Base-by-base conservation (phyloP, 2,113 vertebrate species). In the Lepidothrix coronata region DNA sequence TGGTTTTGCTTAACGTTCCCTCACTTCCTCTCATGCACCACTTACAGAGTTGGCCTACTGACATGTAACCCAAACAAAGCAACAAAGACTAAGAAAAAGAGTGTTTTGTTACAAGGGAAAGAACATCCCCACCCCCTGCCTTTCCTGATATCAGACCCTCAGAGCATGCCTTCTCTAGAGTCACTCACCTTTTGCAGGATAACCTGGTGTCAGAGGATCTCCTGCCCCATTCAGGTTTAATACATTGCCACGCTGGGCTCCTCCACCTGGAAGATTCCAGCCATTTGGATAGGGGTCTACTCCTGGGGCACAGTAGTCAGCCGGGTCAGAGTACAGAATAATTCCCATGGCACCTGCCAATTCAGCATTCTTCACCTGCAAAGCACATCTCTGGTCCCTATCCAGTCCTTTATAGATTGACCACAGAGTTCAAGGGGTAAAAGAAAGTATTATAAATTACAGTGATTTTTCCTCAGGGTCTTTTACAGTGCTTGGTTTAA, bases 201-300 rank as follows among this genome's bases (percentile, higher is more conserved):
- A 99, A 12, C 99, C 99, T 21, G 99, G 99, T 17, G 99, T 99
- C 51, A 99, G 98, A 20, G 99, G 99, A 89, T 99, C 99, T 55
- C 99, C 99, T 14, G 99, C 99, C 30, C 99, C 99, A 35, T 99
- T 99, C 67, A 99, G 98, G 85, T 98, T 99, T 84, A 99, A 98
- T 7, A 99, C 97, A 85, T 99, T 99, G 44, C 99, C 99, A 90
- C 99, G 98, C 80, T 99, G 99, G 80, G 96, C 99, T 85, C 99
- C 99, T 41, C 97, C 98, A 63, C 98, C 98, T 4, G 99, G 99
- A 31, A 99, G 98, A 94, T 99, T 99, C 99, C 99, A 99, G 46
- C 99, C 99, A 5, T 98, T 88, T 41, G 99, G 99, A 96, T 99
- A 99, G 23, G 99, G 89, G 76, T 98, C 81, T 43, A 98, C 98